Evolutionary conservation across 2,888 invertebrate species (phyloP).

Genomic region (Salticus scenicus): DNA sequence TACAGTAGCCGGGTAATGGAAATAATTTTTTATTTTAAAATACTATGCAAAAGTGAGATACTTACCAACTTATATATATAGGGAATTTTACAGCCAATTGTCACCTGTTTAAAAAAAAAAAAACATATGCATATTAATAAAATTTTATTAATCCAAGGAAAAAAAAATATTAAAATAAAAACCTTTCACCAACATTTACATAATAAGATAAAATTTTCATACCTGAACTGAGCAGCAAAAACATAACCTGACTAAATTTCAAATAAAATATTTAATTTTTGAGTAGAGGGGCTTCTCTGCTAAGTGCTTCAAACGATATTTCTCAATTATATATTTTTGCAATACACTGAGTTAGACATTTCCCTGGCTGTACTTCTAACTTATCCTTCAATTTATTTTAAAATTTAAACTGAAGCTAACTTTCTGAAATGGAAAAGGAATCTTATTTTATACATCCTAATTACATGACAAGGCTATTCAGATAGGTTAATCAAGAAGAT

Average conservation of each 20-base stretch:
- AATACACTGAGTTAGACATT: neutral
- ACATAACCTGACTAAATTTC: neutral
- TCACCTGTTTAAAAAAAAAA: no score
- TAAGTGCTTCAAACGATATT: neutral
- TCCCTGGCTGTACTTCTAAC: neutral
- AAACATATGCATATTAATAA: no score
- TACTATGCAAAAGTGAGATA: no score
- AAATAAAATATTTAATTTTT: neutral
- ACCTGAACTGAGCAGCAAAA: conserved; percentile 8
- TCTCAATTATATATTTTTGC: neutral
- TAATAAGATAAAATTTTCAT: neutral
- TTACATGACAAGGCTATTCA: neutral
- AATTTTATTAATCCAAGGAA: no score
- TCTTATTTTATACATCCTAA: conserved; percentile 8
- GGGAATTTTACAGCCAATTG: no score
- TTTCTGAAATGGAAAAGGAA: conserved; percentile 1
- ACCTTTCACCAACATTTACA: no score
- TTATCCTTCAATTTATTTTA: neutral
- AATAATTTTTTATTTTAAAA: no score
- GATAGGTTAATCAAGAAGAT: no score
- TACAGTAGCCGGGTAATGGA: no score
- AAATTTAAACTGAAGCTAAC: neutral
- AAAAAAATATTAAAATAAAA: no score
- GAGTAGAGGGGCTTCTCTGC: neutral
- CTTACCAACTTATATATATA: no score